A percentile compares a stretch with the other conserved stretches of the same genome.
Evolutionary conservation across 1,140 invertebrate genomes (phyloP).

Genomic region (Diorhabda sublineata): DNA sequence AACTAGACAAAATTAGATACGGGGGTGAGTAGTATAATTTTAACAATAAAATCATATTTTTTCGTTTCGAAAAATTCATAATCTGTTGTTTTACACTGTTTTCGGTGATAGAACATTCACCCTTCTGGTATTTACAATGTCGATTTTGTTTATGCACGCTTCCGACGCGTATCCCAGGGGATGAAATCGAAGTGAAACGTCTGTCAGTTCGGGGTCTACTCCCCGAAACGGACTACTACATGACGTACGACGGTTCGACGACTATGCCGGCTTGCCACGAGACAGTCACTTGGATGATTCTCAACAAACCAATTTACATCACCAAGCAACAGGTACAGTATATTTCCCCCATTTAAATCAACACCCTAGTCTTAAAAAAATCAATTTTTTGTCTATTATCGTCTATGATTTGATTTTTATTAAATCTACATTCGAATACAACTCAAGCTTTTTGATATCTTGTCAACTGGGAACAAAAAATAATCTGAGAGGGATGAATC

Average conservation of each 20-base stretch:
- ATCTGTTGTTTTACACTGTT: too few species aligned
- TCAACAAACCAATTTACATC: slow-evolving; percentile 96
- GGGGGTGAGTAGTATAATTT: slow-evolving; percentile 59
- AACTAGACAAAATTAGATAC: slow-evolving; percentile 81
- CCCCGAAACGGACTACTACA: slow-evolving; percentile 90
- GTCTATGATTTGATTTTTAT: too few species aligned
- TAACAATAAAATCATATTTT: neutral
- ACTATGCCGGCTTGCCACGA: slow-evolving; percentile 92
- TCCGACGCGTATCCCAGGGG: slow-evolving; percentile 53
- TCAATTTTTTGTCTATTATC: too few species aligned
- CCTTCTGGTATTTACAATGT: too few species aligned
- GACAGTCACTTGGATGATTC: slow-evolving; percentile 91
- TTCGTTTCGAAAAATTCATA: too few species aligned
- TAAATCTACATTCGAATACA: too few species aligned
- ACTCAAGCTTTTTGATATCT: too few species aligned
- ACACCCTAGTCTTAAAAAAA: too few species aligned
- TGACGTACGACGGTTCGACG: slow-evolving; percentile 95
- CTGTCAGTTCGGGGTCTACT: slow-evolving; percentile 79
- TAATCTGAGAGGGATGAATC: too few species aligned
- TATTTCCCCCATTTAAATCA: too few species aligned
- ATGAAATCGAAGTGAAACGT: slow-evolving; percentile 74
- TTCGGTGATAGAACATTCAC: too few species aligned
- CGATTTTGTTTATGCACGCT: neutral
- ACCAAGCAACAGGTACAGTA: slow-evolving; percentile 83
- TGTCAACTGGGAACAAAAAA: too few species aligned